Evolutionary conservation across 2,797 vertebrate genomes (phyloP).

Genomic region (Sebastes flavidus): DNA sequence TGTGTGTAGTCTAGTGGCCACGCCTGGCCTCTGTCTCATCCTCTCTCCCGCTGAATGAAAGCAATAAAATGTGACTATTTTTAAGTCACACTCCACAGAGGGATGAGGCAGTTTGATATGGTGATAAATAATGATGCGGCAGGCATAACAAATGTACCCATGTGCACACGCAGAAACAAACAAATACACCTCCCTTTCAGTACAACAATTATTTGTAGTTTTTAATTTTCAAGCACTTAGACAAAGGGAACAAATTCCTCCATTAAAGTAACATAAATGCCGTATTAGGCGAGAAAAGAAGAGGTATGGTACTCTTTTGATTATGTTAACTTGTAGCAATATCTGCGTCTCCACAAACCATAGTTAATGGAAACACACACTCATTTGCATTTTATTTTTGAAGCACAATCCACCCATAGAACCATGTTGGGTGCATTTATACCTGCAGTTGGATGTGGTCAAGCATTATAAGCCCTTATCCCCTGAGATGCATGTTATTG

Average conservation of each 20-base stretch:
- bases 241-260: not conserved
- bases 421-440: not conserved
- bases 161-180: not conserved
- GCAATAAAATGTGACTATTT: not conserved
- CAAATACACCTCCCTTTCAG: not conserved
- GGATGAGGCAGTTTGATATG: not conserved
- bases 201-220: not conserved
- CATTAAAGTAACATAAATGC: not conserved
- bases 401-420: not conserved
- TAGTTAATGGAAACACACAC: not conserved
- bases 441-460: not conserved
- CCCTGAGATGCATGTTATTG: not conserved
- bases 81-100: not conserved
- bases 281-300: not conserved
- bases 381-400: not conserved
- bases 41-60: conserved; percentile 1
- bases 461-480: not conserved
- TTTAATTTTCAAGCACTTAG: not conserved
- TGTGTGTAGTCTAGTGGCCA: not conserved
- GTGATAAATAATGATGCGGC: conserved; percentile 16
- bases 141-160: not conserved
- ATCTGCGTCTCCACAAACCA: no score
- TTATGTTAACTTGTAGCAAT: not conserved
- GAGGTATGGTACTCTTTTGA: not conserved
- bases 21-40: not conserved